Base-by-base conservation (phyloP, 1,140 invertebrate genomes). In the Hesperophylax magnus region DNA sequence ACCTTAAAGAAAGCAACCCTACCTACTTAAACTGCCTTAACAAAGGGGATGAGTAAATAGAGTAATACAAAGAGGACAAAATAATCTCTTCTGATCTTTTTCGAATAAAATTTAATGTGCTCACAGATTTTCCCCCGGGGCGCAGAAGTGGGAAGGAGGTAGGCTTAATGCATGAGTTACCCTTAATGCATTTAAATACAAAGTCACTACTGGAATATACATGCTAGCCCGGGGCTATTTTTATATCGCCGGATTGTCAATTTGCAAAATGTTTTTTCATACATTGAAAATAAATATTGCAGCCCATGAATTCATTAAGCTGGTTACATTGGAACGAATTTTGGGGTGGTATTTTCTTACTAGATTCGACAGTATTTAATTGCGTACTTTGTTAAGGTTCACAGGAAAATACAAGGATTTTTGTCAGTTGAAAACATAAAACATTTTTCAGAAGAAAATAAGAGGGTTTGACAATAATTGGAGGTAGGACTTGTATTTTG, bases 31-130 rank as follows among this genome's bases (percentile, higher is more conserved):
- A 27, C 8, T 61, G 60, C 20, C 9, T 61, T 61, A 61, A 61
- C 60, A 61, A 61, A 61, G 22, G 60, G 22, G n/a, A 24, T 61
- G 24, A 15, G 27, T 69, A 34, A 69, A 69, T 69, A 69, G 20
- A 69, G 20, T 14, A 14, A 14, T 14, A 69, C 65, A 69, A 69
- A 69, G 65, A 18, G 27, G 20, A 69, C 34, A 69, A 69, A 20
- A 24, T 24, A 78, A 79, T 79, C 78, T 61, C 54, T 18, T 52
- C 22, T 60, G 18, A 79, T 71, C 77, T 53, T 67, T 39, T 79
- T 60, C 52, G 24, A 69, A 79, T 79, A 72, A 72, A 79, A 79
- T 71, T 60, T 79, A 79, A 79, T 79, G 77, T 72, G 53, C 39
- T 71, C 52, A 69, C 63, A 58, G 56, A 31, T 39, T 20, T 27